Evolutionary conservation across 2,888 invertebrate species (phyloP).

Genomic region (Ornithoptera alexandrae): DNA sequence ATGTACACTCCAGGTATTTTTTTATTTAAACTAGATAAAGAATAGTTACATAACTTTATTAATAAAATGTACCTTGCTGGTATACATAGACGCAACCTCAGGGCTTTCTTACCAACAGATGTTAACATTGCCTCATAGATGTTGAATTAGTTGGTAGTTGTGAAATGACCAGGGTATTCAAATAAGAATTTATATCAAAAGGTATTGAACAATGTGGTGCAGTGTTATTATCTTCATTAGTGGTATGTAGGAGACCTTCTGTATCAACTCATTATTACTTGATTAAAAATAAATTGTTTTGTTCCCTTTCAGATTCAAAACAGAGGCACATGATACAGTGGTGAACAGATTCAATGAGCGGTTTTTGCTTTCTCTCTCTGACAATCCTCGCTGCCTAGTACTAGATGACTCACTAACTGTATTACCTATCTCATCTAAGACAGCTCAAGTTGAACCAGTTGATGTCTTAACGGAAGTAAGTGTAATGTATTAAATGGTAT

Average conservation of each 20-base stretch:
- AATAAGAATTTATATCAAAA: too few relatives aligned
- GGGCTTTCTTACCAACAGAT: too few relatives aligned
- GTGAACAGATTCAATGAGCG: conserved; percentile 98
- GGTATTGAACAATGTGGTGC: too few relatives aligned
- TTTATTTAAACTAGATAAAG: neutral
- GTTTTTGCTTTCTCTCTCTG: conserved; percentile 93
- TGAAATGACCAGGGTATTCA: too few relatives aligned
- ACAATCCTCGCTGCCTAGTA: conserved; percentile 93
- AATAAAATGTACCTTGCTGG: too few relatives aligned
- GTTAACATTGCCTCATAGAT: too few relatives aligned
- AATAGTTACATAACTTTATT: too few relatives aligned
- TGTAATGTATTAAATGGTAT: neutral
- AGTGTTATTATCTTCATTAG: too few relatives aligned
- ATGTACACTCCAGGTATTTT: conserved; percentile 91
- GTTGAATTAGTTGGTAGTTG: too few relatives aligned
- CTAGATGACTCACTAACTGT: conserved; percentile 96
- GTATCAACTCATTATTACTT: neutral
- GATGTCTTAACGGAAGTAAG: conserved; percentile 66
- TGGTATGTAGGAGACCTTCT: too few relatives aligned
- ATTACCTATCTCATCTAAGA: conserved; percentile 94
- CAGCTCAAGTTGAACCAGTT: conserved; percentile 88
- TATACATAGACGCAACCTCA: too few relatives aligned
- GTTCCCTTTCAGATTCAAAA: conserved; percentile 84
- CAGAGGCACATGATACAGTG: conserved; percentile 95
- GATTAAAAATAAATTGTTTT: neutral